These are phyloP conservation scores for Acronicta alni DNA, from an alignment of 2,888 invertebrate genomes.

Conservation along the genomic window DNA sequence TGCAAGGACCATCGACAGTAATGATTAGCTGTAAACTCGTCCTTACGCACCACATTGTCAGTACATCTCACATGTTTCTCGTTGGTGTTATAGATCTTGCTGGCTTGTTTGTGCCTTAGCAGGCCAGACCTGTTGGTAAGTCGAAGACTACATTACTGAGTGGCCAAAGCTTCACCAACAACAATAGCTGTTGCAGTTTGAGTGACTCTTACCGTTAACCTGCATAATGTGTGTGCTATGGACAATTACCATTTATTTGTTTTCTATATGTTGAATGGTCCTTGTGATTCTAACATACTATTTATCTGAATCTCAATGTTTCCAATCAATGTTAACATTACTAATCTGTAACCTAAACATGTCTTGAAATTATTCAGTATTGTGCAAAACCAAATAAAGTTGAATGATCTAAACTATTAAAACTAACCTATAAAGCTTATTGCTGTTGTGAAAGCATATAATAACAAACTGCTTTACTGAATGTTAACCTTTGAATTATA, in stretches of 20 bases:
- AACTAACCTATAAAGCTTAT: conserved; percentile 56
- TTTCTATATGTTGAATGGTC: conserved; percentile 87
- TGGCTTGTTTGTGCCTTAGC: conserved; percentile 93
- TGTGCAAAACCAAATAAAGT: conserved; percentile 23
- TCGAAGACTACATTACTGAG: conserved; percentile 82
- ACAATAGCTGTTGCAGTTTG: conserved; percentile 82
- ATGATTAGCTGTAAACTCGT: conserved; percentile 78
- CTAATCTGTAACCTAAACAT: conserved; percentile 56
- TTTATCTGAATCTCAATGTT: conserved; percentile 56
- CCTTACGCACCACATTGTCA: conserved; percentile 84
- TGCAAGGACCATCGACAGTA: conserved; percentile 87
- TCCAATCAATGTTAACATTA: conserved; percentile 60
- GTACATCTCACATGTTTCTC: conserved; percentile 83
- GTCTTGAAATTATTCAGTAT: conserved; percentile 36
- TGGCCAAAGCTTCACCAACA: conserved; percentile 82
- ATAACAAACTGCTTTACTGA: conserved; percentile 45
- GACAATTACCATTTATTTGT: conserved; percentile 76
- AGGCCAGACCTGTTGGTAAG: conserved; percentile 93
- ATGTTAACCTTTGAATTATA: conserved; percentile 34
- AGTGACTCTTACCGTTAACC: conserved; percentile 83
- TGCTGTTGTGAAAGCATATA: conserved; percentile 48
- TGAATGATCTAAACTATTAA: conserved; percentile 40
- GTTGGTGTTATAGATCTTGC: conserved; percentile 92
- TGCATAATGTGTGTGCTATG: conserved; percentile 87
- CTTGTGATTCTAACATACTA: conserved; percentile 87